A percentile compares a stretch with the other conserved stretches of the same genome.
These are phyloP conservation scores for Drosophila repletoides DNA, from an alignment of 1,140 invertebrate species.

Conservation along the genomic window DNA sequence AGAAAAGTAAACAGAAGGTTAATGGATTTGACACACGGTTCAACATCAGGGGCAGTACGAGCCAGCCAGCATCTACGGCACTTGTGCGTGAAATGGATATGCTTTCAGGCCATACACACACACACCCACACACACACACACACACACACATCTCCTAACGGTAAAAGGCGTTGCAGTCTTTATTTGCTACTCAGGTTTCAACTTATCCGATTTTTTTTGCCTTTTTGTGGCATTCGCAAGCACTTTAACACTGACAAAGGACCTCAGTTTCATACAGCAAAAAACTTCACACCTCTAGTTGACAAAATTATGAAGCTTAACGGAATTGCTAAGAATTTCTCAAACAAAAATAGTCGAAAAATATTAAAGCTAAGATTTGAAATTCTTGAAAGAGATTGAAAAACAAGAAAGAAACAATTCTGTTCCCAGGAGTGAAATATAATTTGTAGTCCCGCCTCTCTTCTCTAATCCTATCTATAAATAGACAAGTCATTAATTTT, in stretches of 20 bases:
- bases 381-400: too few relatives aligned
- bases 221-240: constrained; percentile 5
- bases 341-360: too few relatives aligned
- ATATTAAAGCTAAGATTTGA: too few relatives aligned
- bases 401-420: too few relatives aligned
- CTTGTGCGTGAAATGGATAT: constrained; percentile 79
- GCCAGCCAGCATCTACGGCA: constrained; percentile 52
- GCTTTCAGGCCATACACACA: constrained; percentile 72
- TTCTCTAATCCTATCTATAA: too few relatives aligned
- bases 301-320: too few relatives aligned
- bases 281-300: too few relatives aligned
- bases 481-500: too few relatives aligned
- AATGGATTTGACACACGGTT: constrained; percentile 82
- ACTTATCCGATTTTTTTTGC: constrained; percentile 10
- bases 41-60: constrained; percentile 37
- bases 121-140: constrained; percentile 12
- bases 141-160: constrained; percentile 7
- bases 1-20: constrained; percentile 82
- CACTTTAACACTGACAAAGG: constrained; percentile 34
- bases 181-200: constrained; percentile 31
- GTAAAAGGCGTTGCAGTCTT: constrained; percentile 29
- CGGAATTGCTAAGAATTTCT: too few relatives aligned
- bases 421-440: too few relatives aligned
- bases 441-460: too few relatives aligned
- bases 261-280: too few relatives aligned